Percentiles rank a stretch among this genome's conserved stretches.
Evolutionary conservation across 1,140 invertebrate species (phyloP).

Genomic region (Hycleus cichorii): DNA sequence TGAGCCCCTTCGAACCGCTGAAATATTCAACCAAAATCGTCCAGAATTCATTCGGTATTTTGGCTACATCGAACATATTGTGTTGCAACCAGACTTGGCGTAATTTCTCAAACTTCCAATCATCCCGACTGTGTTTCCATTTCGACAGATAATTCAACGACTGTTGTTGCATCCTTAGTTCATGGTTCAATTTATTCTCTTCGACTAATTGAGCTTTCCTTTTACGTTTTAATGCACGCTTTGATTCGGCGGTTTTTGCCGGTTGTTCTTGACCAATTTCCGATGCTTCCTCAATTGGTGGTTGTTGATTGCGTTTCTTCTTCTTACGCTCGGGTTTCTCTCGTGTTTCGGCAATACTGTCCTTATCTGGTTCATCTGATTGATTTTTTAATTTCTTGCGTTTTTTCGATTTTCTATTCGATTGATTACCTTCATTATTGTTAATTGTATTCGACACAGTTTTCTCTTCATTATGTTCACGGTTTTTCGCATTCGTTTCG

Average conservation of each 20-base stretch:
- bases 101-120: slow-evolving; percentile 73
- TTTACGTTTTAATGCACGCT: slow-evolving; percentile 24
- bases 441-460: not conserved
- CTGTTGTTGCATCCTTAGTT: slow-evolving; percentile 33
- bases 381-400: not conserved
- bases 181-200: slow-evolving; percentile 28
- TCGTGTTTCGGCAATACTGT: not conserved
- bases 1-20: slow-evolving; percentile 56
- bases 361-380: no score
- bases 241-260: slow-evolving; percentile 26
- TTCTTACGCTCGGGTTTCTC: not conserved
- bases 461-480: not conserved
- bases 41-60: slow-evolving; percentile 54
- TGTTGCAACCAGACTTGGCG: slow-evolving; percentile 67
- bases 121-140: slow-evolving; percentile 59
- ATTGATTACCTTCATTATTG: not conserved
- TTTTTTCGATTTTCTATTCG: not conserved
- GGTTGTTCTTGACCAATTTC: not conserved
- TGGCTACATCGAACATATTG: slow-evolving; percentile 53
- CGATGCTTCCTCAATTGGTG: not conserved
- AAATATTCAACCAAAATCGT: slow-evolving; percentile 62
- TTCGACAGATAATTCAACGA: slow-evolving; percentile 52
- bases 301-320: slow-evolving; percentile 1
- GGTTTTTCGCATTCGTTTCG: not conserved
- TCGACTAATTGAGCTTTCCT: slow-evolving; percentile 25